Evolutionary conservation across 1,140 invertebrate species (phyloP).

Genomic region (Psix sp.): DNA sequence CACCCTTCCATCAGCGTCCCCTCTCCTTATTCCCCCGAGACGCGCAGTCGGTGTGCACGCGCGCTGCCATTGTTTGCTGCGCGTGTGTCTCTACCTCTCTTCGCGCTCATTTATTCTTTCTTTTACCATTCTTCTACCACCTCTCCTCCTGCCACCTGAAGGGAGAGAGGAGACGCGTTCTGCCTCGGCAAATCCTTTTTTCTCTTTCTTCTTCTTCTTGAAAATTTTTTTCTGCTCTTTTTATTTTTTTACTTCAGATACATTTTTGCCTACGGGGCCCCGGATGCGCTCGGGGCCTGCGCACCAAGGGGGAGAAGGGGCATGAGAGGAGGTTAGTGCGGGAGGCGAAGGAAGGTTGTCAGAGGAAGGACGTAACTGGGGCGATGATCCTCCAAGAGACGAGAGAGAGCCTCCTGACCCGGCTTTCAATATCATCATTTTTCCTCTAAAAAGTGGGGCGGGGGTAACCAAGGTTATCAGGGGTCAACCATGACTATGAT

Average conservation of each 20-base stretch:
- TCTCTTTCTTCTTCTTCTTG: conserved; percentile 45
- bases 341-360: conserved; percentile 65
- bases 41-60: conserved; percentile 63
- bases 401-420: conserved; percentile 52
- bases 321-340: conserved; percentile 9
- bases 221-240: conserved; percentile 42
- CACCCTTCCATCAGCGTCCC: not conserved
- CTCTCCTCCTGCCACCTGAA: conserved; percentile 1
- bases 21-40: conserved; percentile 10
- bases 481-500: too few species aligned
- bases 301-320: conserved; percentile 15
- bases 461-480: too few species aligned
- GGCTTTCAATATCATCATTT: conserved; percentile 48
- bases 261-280: conserved; percentile 63
- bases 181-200: conserved; percentile 60
- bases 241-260: conserved; percentile 59
- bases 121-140: conserved; percentile 29
- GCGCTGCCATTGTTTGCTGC: conserved; percentile 75
- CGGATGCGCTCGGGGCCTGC: conserved; percentile 57
- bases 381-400: conserved; percentile 66
- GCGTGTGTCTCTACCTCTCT: conserved; percentile 62
- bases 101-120: conserved; percentile 59
- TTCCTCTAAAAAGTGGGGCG: too few species aligned
- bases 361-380: conserved; percentile 70
- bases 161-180: conserved; percentile 37